phyloP scores from a whole-genome alignment of 2,113 vertebrate genomes.

The Alligator mississippiensis region DNA sequence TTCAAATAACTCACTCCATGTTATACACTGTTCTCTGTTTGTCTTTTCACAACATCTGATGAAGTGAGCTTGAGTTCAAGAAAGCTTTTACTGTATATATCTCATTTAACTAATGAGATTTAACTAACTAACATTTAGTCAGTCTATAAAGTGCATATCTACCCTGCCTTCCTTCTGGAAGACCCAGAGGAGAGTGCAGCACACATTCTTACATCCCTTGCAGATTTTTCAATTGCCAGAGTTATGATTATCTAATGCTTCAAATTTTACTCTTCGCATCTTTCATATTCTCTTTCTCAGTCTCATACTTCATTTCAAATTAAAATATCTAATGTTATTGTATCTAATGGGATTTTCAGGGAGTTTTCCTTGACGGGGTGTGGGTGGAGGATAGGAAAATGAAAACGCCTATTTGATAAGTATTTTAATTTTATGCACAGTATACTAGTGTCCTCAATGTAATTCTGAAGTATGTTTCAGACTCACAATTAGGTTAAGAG shows the following conservation, averaged over 20 bases:
- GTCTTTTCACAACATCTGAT: too few species aligned
- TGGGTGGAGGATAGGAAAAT: not conserved
- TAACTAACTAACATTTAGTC: too few species aligned
- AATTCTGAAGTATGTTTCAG: slow-evolving; percentile 62
- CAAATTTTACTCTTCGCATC: slow-evolving; percentile 14
- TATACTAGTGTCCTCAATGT: slow-evolving; percentile 59
- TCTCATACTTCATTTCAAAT: slow-evolving; percentile 55
- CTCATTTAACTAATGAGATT: too few species aligned
- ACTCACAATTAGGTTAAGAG: slow-evolving; percentile 57
- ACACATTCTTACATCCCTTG: not conserved
- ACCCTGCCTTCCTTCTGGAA: too few species aligned
- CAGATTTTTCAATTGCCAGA: not conserved
- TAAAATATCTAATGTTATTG: slow-evolving; percentile 60
- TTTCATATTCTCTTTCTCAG: slow-evolving; percentile 44
- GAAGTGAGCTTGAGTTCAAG: too few species aligned
- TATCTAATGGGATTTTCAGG: slow-evolving; percentile 47
- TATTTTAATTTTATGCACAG: slow-evolving; percentile 53
- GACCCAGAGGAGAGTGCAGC: slow-evolving; percentile 6
- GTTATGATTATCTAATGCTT: slow-evolving; percentile 17
- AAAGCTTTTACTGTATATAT: too few species aligned
- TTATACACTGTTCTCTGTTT: too few species aligned
- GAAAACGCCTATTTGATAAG: slow-evolving; percentile 53
- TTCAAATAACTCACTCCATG: too few species aligned
- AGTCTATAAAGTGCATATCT: too few species aligned
- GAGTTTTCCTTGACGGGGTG: not conserved